Evolutionary conservation across 1,140 invertebrate genomes (phyloP).

Genomic region (Dryas iulia): DNA sequence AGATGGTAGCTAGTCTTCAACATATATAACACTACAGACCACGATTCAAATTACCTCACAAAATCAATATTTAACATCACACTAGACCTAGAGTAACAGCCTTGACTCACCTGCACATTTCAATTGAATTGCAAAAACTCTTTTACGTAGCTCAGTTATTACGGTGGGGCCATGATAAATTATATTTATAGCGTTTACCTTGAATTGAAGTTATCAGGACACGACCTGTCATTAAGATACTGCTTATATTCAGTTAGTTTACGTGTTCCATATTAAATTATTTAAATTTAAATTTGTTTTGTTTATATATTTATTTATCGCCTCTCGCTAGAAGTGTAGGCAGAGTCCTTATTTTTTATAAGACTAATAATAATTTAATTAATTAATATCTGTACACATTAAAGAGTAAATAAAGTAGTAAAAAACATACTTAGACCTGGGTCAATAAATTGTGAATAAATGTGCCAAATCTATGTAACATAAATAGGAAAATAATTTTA

Average conservation of each 20-base stretch:
- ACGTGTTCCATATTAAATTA: not conserved
- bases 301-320: too few species aligned
- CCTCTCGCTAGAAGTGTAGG: too few species aligned
- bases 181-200: conserved; percentile 19
- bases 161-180: conserved; percentile 24
- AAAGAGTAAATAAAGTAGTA: too few species aligned
- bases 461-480: too few species aligned
- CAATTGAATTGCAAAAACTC: conserved; percentile 25
- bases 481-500: too few species aligned
- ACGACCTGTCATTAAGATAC: conserved; percentile 18
- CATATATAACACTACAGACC: too few species aligned
- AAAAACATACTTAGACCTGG: too few species aligned
- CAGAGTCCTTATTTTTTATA: too few species aligned
- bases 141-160: conserved; percentile 18
- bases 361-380: too few species aligned
- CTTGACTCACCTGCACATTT: conserved; percentile 23
- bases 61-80: conserved; percentile 1
- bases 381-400: too few species aligned
- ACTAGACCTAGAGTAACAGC: conserved; percentile 4
- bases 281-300: not conserved
- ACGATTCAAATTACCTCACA: not conserved
- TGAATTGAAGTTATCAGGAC: conserved; percentile 25
- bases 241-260: not conserved
- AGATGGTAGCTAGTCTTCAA: too few species aligned
- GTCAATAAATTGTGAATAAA: too few species aligned